Percentiles rank a stretch among this genome's conserved stretches.
phyloP scores from a whole-genome alignment of 2,888 invertebrate genomes.

The Caenorhabditis sp. region DNA sequence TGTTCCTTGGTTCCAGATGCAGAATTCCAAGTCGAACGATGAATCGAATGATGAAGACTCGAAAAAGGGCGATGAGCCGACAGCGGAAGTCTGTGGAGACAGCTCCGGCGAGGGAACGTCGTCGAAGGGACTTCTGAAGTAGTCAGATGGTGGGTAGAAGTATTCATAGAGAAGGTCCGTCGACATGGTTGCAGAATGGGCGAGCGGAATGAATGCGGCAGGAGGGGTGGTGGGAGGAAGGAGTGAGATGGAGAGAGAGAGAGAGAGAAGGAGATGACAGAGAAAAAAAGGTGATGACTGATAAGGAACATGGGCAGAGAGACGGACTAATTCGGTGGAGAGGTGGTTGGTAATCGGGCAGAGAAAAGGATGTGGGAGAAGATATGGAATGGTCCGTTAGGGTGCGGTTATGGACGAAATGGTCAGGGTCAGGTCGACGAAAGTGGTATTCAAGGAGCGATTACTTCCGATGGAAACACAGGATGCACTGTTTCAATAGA shows the following conservation, averaged over 20 bases:
- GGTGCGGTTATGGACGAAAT: not conserved
- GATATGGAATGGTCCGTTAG: not conserved
- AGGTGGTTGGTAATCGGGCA: not conserved
- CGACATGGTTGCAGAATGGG: conserved; percentile 13
- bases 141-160: conserved; percentile 54
- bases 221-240: not conserved
- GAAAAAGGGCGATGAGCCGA: not conserved
- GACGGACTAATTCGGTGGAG: not conserved
- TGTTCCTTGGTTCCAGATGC: conserved; percentile 34
- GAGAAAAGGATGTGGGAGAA: not conserved
- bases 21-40: conserved; percentile 41
- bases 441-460: not conserved
- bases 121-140: conserved; percentile 45
- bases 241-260: conserved; percentile 17
- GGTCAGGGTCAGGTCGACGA: conserved; percentile 3
- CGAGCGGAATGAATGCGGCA: conserved; percentile 21
- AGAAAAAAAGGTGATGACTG: conserved; percentile 48
- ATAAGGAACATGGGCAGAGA: conserved; percentile 48
- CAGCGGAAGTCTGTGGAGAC: conserved; percentile 4
- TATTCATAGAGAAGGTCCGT: conserved; percentile 62
- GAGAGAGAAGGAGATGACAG: conserved; percentile 23
- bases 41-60: conserved; percentile 5
- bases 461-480: too few species aligned
- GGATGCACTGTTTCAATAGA: too few species aligned
- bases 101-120: conserved; percentile 36